These are phyloP conservation scores for Paralichthys olivaceus DNA, from an alignment of 2,113 vertebrate genomes.

Conservation along the genomic window DNA sequence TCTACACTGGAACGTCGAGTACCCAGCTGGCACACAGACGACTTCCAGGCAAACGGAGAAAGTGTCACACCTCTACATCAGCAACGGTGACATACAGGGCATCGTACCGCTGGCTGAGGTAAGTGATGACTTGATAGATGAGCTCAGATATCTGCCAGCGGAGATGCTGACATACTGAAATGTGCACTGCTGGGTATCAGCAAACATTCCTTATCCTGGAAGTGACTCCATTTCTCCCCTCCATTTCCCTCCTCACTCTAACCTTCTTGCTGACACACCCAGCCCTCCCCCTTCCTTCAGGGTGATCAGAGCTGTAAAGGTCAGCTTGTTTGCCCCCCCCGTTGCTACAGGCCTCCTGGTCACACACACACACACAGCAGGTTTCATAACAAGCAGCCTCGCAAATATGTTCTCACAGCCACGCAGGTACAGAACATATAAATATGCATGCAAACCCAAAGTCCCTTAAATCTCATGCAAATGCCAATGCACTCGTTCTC, in stretches of 20 bases:
- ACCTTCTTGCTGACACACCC: constrained; percentile 18
- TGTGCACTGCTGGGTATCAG: neutral
- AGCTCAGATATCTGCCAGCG: constrained; percentile 27
- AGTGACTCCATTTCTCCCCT: constrained; percentile 27
- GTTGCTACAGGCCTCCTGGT: constrained; percentile 52
- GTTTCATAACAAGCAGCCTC: constrained; percentile 38
- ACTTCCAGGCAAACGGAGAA: constrained; percentile 72
- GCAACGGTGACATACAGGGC: constrained; percentile 86
- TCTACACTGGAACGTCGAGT: constrained; percentile 93
- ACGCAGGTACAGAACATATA: neutral
- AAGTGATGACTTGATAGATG: constrained; percentile 50
- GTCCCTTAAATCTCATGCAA: neutral
- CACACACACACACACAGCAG: constrained; percentile 41
- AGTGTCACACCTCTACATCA: constrained; percentile 91
- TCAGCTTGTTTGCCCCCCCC: constrained; percentile 66
- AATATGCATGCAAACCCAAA: neutral
- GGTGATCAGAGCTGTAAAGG: constrained; percentile 70
- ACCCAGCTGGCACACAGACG: constrained; percentile 80
- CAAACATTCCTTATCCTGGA: constrained; percentile 16
- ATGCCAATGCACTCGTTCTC: neutral
- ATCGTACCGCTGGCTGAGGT: constrained; percentile 93
- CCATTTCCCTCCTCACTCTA: neutral
- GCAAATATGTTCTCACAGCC: constrained; percentile 12
- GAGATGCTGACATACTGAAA: constrained; percentile 13
- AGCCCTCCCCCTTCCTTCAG: constrained; percentile 22